Evolutionary conservation across 2,888 invertebrate genomes (phyloP), one percentile per base, ranked within the genome.

Genomic region (Tuta absoluta): DNA sequence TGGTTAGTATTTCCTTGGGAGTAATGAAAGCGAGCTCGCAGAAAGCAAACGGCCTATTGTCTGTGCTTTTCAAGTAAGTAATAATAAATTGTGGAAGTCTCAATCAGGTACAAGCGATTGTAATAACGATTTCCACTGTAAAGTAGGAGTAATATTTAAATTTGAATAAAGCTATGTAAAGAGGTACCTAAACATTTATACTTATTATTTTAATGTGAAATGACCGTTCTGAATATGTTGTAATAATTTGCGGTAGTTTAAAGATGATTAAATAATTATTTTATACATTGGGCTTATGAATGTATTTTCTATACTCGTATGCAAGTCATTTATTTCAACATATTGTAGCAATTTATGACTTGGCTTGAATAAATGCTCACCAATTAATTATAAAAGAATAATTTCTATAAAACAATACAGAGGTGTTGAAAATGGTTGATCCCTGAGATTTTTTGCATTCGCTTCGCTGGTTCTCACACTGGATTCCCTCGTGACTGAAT

Each of bases 401-500:
- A 79, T 81, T 80, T 80, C 72, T 72, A 76, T 69, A 68, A 75
- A 81, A 87, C 86, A 87, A 87, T 86, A 79, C 81, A 67, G 64
- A 71, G 68, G 73, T 87, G 85, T 81, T 78, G 87, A 75, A 87
- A 87, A 75, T 68, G 66, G 75, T 74, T 77, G 78, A 77, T 80
- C 76, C 77, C 78, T 82, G 83, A 75, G 85, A 85, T 81, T 86
- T 87, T 85, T 87, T 86, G 74, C 78, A 80, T 82, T 75, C 72
- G 69, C 72, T 71, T 73, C 57, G 53, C 19, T 53, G 66, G 77
- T 86, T 87, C 87, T 79, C 87, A 87, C 86, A 81, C 72, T 77
- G 70, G 79, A 84, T 87, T 87, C 87, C 85, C 86, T 84, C 74
- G 85, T 79, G 87, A 84, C 81, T 80, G 77, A 82, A 81, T 82